Conservation (phyloP, 2,888 invertebrate species). For the Cataglyphis altisquamis region DNA sequence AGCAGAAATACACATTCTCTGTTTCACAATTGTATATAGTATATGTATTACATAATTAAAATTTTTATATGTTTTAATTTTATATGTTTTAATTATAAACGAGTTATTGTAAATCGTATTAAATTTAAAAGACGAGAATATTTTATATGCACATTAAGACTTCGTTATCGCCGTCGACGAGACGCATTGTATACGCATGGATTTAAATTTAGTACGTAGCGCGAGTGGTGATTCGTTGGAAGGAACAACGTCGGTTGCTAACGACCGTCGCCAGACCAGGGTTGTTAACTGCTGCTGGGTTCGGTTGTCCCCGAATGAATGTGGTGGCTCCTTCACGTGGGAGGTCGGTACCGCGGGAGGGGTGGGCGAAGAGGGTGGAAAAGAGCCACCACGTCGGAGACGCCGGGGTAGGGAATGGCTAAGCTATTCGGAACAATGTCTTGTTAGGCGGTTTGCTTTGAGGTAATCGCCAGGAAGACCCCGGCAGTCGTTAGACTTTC, state of each 20-base stretch:
- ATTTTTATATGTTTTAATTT: not conserved
- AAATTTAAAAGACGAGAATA: not conserved
- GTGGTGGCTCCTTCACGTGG: slow-evolving; percentile 73
- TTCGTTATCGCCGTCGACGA: slow-evolving; percentile 42
- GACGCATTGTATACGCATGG: slow-evolving; percentile 47
- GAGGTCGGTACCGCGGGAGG: slow-evolving; percentile 66
- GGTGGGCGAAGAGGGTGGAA: slow-evolving; percentile 74
- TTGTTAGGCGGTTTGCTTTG: slow-evolving; percentile 85
- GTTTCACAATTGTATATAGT: not conserved
- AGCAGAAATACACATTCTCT: not conserved
- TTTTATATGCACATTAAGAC: not conserved
- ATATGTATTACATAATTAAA: not conserved
- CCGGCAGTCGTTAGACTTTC: slow-evolving; percentile 80
- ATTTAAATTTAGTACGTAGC: slow-evolving; percentile 72
- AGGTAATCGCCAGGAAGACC: slow-evolving; percentile 83
- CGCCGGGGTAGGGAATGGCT: slow-evolving; percentile 76
- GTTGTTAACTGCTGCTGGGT: slow-evolving; percentile 83
- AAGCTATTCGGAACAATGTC: slow-evolving; percentile 85
- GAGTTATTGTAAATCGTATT: not conserved
- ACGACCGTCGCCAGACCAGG: slow-evolving; percentile 83
- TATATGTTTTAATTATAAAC: not conserved
- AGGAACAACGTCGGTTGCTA: slow-evolving; percentile 78
- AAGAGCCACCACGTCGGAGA: slow-evolving; percentile 64
- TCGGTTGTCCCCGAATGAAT: slow-evolving; percentile 72
- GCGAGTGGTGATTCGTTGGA: slow-evolving; percentile 57